phyloP scores from a whole-genome alignment of 2,888 invertebrate species.

The Napeogenes sylphis region DNA sequence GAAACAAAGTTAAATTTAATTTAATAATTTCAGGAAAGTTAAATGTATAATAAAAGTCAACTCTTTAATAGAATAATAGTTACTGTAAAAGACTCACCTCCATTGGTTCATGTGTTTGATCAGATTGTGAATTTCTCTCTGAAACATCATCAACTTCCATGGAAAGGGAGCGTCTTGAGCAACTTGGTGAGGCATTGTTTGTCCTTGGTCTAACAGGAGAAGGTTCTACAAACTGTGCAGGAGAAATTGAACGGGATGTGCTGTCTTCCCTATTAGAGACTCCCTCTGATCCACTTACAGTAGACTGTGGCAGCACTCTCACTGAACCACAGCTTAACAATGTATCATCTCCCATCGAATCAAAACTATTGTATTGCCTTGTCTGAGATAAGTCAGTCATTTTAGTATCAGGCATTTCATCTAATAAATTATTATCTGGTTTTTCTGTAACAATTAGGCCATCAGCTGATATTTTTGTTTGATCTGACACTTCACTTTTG shows the following conservation, averaged over 20 bases:
- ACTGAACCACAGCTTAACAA: constrained; percentile 69
- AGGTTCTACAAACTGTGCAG: constrained; percentile 70
- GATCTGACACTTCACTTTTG: constrained; percentile 56
- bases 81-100: constrained; percentile 48
- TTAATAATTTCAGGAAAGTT: too few species aligned
- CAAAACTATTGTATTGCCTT: constrained; percentile 71
- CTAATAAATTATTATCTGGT: constrained; percentile 65
- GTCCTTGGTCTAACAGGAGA: constrained; percentile 61
- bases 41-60: too few species aligned
- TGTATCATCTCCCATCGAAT: constrained; percentile 71
- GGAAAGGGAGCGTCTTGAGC: constrained; percentile 66
- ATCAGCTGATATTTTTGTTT: constrained; percentile 65
- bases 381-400: constrained; percentile 74
- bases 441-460: constrained; percentile 73
- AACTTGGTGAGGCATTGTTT: constrained; percentile 66
- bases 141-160: constrained; percentile 74
- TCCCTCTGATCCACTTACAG: constrained; percentile 58
- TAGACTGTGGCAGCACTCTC: constrained; percentile 62
- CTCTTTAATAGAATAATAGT: too few species aligned
- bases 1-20: too few species aligned
- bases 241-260: constrained; percentile 67
- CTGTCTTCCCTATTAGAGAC: constrained; percentile 63
- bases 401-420: constrained; percentile 74
- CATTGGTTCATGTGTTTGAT: constrained; percentile 66
- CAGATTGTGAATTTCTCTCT: constrained; percentile 67